Percentiles rank a stretch among this genome's conserved stretches.
These are phyloP conservation scores for Zoanthus sansibaricus DNA, from an alignment of 92 coral and sea anemone genomes.

Conservation along the genomic window DNA sequence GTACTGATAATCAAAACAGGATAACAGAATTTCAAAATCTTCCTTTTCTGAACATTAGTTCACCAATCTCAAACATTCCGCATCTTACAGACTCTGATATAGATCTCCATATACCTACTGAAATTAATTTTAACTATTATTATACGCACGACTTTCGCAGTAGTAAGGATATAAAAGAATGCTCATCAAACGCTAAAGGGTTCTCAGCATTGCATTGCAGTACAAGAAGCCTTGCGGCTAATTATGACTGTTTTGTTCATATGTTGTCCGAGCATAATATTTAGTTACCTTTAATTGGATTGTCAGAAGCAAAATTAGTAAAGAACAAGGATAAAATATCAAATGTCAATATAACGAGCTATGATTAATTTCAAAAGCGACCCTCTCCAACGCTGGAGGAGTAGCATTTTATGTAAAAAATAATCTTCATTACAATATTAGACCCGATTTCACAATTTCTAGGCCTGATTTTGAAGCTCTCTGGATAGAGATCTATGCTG, in stretches of 20 bases:
- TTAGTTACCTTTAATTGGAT: constrained; percentile 23
- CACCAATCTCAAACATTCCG: constrained; percentile 6
- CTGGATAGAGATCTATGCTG: background rate
- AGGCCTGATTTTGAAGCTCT: background rate
- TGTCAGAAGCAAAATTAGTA: constrained; percentile 19
- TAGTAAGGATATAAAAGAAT: constrained; percentile 21
- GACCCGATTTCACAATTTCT: too few relatives aligned
- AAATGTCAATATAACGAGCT: constrained; percentile 30
- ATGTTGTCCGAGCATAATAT: constrained; percentile 21
- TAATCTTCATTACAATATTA: background rate
- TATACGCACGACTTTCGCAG: constrained; percentile 24
- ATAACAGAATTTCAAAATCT: constrained; percentile 6
- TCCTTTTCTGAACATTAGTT: constrained; percentile 14
- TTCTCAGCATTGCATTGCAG: constrained; percentile 35
- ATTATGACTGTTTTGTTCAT: background rate
- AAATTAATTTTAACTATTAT: constrained; percentile 10
- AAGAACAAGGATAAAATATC: background rate
- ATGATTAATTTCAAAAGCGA: constrained; percentile 3
- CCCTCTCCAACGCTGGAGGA: constrained; percentile 15
- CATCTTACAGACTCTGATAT: constrained; percentile 28
- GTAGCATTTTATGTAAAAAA: constrained; percentile 32
- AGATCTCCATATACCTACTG: constrained; percentile 37
- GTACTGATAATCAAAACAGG: background rate
- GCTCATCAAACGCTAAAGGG: constrained; percentile 1
- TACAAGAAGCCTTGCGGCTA: constrained; percentile 1